Evolutionary conservation across 2,113 vertebrate species (phyloP), one percentile per base, ranked within the genome.

Genomic region (Nibea coibor): DNA sequence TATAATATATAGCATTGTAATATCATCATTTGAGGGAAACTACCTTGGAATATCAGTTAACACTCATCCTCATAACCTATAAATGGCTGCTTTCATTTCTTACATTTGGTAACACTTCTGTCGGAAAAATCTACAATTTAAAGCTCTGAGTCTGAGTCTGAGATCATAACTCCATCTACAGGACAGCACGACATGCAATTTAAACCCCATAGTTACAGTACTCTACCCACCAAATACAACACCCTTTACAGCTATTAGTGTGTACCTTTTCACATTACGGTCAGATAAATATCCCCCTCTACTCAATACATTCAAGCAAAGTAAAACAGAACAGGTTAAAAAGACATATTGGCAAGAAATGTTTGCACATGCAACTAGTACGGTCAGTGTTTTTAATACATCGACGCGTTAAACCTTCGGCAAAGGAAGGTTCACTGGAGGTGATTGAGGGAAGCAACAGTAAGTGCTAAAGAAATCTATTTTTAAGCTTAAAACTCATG

Each of bases 361-460:
- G 28, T 88, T 80, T 77, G 61, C 1, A 10, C 61, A 75, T 89
- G 76, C 67, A 77, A 31, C 16, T 48, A 19, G 26, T 66, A 22
- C 7, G 0, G 31, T 45, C 42, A 64, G 72, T 70, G 68, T 20
- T 53, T 63, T 75, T 20, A 72, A 63, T 35, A 51, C 20, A 69
- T 69, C 17, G 31, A 58, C 11, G 39, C 42, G 26, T 56, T 43
- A 82, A 2, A 70, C 14, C 15, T n/a, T 26, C 64, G 50, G 8
- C 20, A 43, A 69, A 75, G 3, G 11, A n/a, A 64, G 74, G 17
- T 64, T 20, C 6, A 61, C 10, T 63, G 2, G 9, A 22, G 0
- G 22, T 6, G 20, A 59, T 64, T 1, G 67, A 28, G 48, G 19
- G 16, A 28, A 22, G 24, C 3, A 51, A 22, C 9, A 14, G 1